Evolutionary conservation across 2,888 invertebrate genomes (phyloP).

Genomic region (Chrysolina americana): DNA sequence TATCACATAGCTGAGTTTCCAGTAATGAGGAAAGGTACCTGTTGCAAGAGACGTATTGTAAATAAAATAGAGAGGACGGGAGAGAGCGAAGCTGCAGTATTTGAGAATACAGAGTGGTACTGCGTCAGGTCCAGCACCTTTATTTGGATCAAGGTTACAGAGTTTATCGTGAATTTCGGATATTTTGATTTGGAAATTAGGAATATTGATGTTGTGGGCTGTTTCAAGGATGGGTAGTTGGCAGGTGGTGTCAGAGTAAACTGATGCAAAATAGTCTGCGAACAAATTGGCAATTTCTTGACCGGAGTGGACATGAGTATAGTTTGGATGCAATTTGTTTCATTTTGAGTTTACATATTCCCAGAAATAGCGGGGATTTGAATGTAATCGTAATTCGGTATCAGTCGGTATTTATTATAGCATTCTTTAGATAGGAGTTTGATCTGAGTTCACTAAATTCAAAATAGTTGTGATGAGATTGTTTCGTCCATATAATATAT

Average conservation of each 20-base stretch:
- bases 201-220: background rate
- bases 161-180: background rate
- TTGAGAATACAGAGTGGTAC: constrained; percentile 13
- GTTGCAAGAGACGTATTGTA: too few relatives aligned
- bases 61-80: too few relatives aligned
- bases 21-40: too few relatives aligned
- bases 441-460: constrained; percentile 4
- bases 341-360: constrained; percentile 5
- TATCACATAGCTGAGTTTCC: constrained; percentile 15
- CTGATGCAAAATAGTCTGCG: too few relatives aligned
- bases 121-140: constrained; percentile 8
- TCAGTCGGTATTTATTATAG: background rate
- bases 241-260: too few relatives aligned
- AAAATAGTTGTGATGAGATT: too few relatives aligned
- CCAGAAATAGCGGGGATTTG: too few relatives aligned
- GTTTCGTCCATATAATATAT: too few relatives aligned
- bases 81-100: constrained; percentile 16
- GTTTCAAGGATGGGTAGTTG: too few relatives aligned
- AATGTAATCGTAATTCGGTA: too few relatives aligned
- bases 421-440: background rate
- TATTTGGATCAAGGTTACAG: too few relatives aligned
- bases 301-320: background rate
- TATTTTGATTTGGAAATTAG: background rate
- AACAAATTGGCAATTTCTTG: constrained; percentile 8
- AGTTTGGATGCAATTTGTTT: background rate